Evolutionary conservation across 2,113 vertebrate species (phyloP), one percentile per base, ranked within the genome.

Genomic region (Myrmophylax atrothorax): DNA sequence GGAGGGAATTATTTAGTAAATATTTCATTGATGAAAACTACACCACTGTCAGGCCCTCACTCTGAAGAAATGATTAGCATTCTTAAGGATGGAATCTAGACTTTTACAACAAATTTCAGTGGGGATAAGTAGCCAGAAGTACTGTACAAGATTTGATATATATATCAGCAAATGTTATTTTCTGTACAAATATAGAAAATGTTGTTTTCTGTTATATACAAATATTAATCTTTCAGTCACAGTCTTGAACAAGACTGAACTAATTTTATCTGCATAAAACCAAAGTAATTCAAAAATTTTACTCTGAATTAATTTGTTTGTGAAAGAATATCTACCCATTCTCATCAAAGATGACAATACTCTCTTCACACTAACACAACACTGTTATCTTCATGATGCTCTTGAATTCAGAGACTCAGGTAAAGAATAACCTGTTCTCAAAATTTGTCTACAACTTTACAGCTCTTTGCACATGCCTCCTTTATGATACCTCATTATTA

Each of bases 351-450:
- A 50, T 35, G 12, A n/a, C 18, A 38, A 40, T 13, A 42, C 25
- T 1, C 1, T 47, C 58, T 49, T 84, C 14, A 74, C 8, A 55
- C 16, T 56, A 84, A 69, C 17, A 31, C 2, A 59, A 33, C 5
- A 15, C 3, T 47, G 13, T 12, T n/a, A 7, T n/a, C 74, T 73
- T 28, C 37, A 49, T 9, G 0, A 60, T 1, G 1, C 0, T 33
- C 56, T 68, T 75, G 44, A 44, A 91, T 25, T 68, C 37, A 8
- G 23, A 22, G 4, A 58, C 23, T 84, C 19, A 20, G 15, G 10
- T 67, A 59, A 74, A 82, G 13, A 5, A 67, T 42, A 67, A 46
- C 5, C 2, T 64, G 18, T 80, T 72, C 33, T n/a, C 29, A 68
- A 59, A 35, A 49, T 20, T 25, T 44, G 3, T 22, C 24, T 50